Conservation (phyloP, 2,113 vertebrate species). For the Oreocharis arfaki region DNA sequence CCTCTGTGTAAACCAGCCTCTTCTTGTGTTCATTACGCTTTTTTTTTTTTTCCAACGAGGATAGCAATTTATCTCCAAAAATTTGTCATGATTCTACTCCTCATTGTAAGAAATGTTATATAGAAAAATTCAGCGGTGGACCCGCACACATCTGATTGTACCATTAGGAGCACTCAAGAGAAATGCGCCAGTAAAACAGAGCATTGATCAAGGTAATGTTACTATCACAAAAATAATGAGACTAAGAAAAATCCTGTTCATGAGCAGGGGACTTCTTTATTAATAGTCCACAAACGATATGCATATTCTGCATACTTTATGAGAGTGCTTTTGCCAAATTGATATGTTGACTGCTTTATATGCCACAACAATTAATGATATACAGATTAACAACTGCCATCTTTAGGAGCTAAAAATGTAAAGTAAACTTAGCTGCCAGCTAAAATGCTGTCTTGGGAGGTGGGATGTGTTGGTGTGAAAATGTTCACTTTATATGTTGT, state of each 20-base stretch:
- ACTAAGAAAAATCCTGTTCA: not conserved
- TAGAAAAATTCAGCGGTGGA: not conserved
- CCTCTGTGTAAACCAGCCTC: not conserved
- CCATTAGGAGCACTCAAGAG: not conserved
- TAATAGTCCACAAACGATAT: not conserved
- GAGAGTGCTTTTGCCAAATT: not conserved
- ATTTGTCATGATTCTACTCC: not conserved
- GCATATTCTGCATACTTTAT: not conserved
- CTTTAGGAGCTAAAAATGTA: not conserved
- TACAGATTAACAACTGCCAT: not conserved
- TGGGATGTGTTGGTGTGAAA: not conserved
- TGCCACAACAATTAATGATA: not conserved
- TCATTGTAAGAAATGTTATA: not conserved
- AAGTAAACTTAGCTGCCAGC: not conserved
- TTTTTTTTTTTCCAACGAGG: not conserved
- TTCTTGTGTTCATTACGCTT: not conserved
- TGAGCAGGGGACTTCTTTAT: not conserved
- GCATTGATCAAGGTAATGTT: not conserved
- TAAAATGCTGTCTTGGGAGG: not conserved
- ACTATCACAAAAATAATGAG: not conserved
- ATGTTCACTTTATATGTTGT: not conserved
- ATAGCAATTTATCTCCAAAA: not conserved
- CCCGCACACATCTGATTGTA: not conserved
- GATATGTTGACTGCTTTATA: not conserved
- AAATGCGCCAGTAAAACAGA: not conserved